phyloP scores from a whole-genome alignment of 1,140 invertebrate genomes.

The Drosophila persimilis region DNA sequence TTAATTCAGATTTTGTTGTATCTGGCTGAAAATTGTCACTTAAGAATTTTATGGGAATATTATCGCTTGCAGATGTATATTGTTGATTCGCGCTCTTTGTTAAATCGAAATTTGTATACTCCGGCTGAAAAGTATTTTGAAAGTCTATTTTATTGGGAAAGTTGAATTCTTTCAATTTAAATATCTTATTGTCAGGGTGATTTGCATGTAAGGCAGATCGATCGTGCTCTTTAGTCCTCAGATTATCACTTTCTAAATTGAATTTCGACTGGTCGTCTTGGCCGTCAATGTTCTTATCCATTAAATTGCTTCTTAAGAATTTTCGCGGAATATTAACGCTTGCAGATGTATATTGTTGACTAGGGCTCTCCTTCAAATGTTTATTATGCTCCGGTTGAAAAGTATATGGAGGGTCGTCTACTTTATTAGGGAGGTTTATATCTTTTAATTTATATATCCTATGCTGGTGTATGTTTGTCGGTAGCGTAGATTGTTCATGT shows the following conservation, averaged over 20 bases:
- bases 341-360: too few species aligned
- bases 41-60: too few species aligned
- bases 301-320: too few species aligned
- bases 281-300: too few species aligned
- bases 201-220: conserved; percentile 9
- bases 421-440: neutral
- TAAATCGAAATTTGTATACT: conserved; percentile 3
- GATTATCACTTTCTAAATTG: conserved; percentile 23
- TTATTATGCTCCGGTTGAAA: conserved; percentile 3
- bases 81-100: conserved; percentile 2
- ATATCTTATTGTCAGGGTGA: conserved; percentile 24
- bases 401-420: conserved; percentile 14
- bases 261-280: conserved; percentile 25
- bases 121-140: conserved; percentile 11
- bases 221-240: conserved; percentile 18
- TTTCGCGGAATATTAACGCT: too few species aligned
- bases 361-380: conserved; percentile 3
- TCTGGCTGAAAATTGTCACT: too few species aligned
- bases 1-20: too few species aligned
- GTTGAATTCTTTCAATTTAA: conserved; percentile 11
- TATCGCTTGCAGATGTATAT: too few species aligned
- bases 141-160: conserved; percentile 2
- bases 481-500: conserved; percentile 3
- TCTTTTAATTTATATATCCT: conserved; percentile 27
- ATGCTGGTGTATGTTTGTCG: conserved; percentile 16